Base-by-base conservation (phyloP, 2,113 vertebrate species). In the Danio rerio region DNA sequence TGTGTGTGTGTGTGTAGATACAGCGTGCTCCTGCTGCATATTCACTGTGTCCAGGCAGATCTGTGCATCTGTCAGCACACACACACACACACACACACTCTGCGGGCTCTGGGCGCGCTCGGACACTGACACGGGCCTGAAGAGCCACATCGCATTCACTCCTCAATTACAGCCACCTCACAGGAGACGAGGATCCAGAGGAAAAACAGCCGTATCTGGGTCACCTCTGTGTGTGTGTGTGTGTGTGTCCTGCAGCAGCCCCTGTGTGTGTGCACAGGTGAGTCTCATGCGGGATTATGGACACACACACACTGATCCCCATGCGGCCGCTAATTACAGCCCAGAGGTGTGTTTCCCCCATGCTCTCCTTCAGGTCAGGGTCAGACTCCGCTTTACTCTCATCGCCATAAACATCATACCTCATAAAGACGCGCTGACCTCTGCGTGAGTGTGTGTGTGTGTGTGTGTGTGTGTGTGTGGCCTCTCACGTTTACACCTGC, bases 351-450 rank as follows among this genome's bases (percentile, higher is more conserved):
- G 31, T 31, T 53, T 80, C 85, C 85, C 88, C 87, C 87, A 77
- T 86, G n/a, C 18, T 49, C 11, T 11, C 21, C 13, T 88, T 74
- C 86, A 86, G 89, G 91, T 93, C 92, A 89, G 81, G 62, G 55
- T 13, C 69, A 84, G 92, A 89, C 90, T 89, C 92, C 92, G 94
- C 92, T 93, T 92, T 92, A 92, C 91, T 91, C 89, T 88, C 87
- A 86, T 77, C 87, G 90, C 89, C 90, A 92, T 95, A 92, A 94
- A 94, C 93, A 92, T 93, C 87, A 93, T 92, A 94, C 92, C 92
- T 93, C 91, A 82, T 94, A 93, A 95, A 93, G 92, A 92, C 88
- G 12, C 5, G 11, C 73, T 91, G 90, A 77, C 89, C 91, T 89
- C 88, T 92, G 84, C 87, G 88, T 89, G 31, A 2, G 31, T 31